A percentile compares a stretch with the other conserved stretches of the same genome.
phyloP scores from a whole-genome alignment of 2,888 invertebrate species.

The Caenorhabditis afra region DNA sequence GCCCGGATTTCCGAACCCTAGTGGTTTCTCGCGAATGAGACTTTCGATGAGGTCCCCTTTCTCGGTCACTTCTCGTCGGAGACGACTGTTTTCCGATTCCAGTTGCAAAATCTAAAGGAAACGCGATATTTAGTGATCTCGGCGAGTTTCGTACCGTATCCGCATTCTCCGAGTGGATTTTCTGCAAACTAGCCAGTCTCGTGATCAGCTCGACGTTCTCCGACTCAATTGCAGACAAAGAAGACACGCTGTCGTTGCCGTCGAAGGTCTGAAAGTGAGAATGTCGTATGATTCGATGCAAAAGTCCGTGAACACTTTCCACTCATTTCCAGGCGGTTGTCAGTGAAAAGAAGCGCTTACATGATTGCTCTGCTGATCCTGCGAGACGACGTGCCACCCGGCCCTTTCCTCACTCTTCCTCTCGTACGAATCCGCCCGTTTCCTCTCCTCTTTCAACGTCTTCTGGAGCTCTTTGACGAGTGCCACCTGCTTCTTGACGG shows the following conservation, averaged over 20 bases:
- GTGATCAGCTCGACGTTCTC: conserved; percentile 82
- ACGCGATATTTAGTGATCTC: background rate
- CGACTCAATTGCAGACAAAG: conserved; percentile 79
- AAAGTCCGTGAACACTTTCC: no score
- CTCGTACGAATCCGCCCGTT: conserved; percentile 66
- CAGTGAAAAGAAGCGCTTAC: conserved; percentile 21
- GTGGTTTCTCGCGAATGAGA: conserved; percentile 63
- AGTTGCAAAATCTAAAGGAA: conserved; percentile 54
- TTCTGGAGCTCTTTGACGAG: conserved; percentile 68
- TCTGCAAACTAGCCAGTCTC: conserved; percentile 82
- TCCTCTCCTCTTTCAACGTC: conserved; percentile 65
- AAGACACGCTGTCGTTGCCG: conserved; percentile 71
- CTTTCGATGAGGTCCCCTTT: conserved; percentile 68
- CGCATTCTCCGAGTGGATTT: conserved; percentile 82
- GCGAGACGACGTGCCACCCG: conserved; percentile 64
- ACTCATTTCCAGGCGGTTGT: no score
- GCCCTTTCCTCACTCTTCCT: conserved; percentile 63
- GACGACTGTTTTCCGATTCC: conserved; percentile 61
- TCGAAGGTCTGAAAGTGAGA: conserved; percentile 62
- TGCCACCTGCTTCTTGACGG: conserved; percentile 65
- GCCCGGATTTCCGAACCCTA: conserved; percentile 7
- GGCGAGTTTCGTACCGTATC: conserved; percentile 81
- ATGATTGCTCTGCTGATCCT: conserved; percentile 58
- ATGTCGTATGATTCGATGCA: no score
- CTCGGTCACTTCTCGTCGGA: conserved; percentile 64